phyloP scores from a whole-genome alignment of 2,113 vertebrate species.

The Recurvirostra avosetta region DNA sequence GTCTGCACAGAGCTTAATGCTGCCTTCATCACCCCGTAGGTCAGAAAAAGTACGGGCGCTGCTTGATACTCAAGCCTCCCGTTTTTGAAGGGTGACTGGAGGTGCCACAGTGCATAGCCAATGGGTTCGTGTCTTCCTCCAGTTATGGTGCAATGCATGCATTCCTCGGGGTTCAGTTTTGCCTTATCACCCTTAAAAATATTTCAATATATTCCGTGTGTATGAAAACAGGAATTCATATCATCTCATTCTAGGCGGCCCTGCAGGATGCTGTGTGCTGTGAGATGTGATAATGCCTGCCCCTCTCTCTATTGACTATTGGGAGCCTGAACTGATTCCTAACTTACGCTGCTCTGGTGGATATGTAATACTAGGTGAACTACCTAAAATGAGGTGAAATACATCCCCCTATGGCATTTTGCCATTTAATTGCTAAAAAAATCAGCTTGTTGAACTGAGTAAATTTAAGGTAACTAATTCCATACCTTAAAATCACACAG shows the following conservation, averaged over 20 bases:
- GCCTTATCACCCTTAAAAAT: neutral
- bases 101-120: neutral
- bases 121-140: neutral
- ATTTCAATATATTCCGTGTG: neutral
- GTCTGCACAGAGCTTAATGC: neutral
- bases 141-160: neutral
- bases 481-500: neutral
- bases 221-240: neutral
- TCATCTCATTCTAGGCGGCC: neutral
- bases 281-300: neutral
- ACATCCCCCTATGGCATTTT: neutral
- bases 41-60: neutral
- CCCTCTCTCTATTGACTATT: fast-evolving
- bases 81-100: neutral
- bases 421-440: neutral
- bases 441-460: neutral
- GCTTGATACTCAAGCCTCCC: neutral
- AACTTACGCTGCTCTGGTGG: neutral
- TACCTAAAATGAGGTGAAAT: neutral
- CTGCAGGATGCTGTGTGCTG: neutral
- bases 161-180: neutral
- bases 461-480: neutral
- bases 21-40: neutral
- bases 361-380: neutral
- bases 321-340: neutral